Conservation (phyloP, 2,113 vertebrate species). For the Xiphophorus maculatus region DNA sequence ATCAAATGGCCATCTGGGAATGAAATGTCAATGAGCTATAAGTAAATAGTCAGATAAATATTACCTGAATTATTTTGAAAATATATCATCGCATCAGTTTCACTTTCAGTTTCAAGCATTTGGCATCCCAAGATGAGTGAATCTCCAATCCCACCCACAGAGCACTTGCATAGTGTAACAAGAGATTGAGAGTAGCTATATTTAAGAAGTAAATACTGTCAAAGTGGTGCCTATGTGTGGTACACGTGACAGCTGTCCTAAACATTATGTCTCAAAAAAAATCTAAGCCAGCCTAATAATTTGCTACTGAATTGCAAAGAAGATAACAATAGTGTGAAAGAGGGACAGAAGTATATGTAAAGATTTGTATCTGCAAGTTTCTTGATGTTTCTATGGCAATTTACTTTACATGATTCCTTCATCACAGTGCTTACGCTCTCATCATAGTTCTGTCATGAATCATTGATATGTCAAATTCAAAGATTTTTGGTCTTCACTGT, state of each 20-base stretch:
- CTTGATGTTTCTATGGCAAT: no score
- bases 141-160: background rate
- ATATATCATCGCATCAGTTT: background rate
- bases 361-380: background rate
- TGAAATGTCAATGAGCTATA: background rate
- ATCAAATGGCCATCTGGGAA: background rate
- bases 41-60: background rate
- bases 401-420: background rate
- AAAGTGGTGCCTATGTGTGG: background rate
- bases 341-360: background rate
- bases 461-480: background rate
- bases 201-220: background rate
- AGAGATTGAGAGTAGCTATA: background rate
- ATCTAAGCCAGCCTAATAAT: background rate
- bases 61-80: background rate
- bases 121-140: background rate
- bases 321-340: background rate
- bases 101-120: background rate
- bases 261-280: background rate
- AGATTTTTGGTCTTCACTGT: background rate
- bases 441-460: background rate
- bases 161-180: background rate
- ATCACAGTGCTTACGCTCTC: background rate
- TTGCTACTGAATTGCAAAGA: background rate
- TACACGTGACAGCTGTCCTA: background rate